Evolutionary conservation across 2,888 invertebrate species (phyloP), one percentile per base, ranked within the genome.

Genomic region (Drosophila demipolita): DNA sequence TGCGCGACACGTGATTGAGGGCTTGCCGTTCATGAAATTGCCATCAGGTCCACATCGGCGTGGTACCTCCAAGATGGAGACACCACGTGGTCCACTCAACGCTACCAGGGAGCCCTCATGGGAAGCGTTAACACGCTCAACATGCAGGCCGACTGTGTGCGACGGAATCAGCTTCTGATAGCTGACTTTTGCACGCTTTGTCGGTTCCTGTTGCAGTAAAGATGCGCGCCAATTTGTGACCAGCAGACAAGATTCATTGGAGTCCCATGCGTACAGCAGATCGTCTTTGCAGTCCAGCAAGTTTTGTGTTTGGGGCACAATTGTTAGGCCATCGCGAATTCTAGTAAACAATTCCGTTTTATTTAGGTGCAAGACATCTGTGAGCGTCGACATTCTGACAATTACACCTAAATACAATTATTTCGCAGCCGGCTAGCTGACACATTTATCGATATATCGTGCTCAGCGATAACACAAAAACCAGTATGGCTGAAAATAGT

Each of bases 1-100:
- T 2, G 84, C 82, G 38, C 85, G 90, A 94, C 96, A 96, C 57
- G 94, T 94, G 54, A 96, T 94, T 70, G 93, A 92, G 33, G 94
- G 94, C 89, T 95, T 96, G 77, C 96, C 96, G 77, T 95, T 95
- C 88, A 95, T 94, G 84, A 95, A 96, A 70, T 94, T 94, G 26
- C 95, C 95, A 75, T 95, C 94, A 42, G 95, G 94, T 15, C 96
- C 96, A 94, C 95, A 95, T 78, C 95, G 94, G 50, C 94, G 94
- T 0, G 97, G 97, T 55, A 97, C 91, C 87, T 96, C 95, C 60
- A 96, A 91, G 3, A 96, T 93, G 29, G 95, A 93, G 49, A 96
- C 94, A 2, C 96, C 97, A 72, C 94, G 93, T 7, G 94, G 93
- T 3, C 97, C 96, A 90, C 95, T 94, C 11, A 96, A 93, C 0